Evolutionary conservation across 2,888 invertebrate genomes (phyloP), one percentile per base, ranked within the genome.

Genomic region (Drosophila suboccidentalis): DNA sequence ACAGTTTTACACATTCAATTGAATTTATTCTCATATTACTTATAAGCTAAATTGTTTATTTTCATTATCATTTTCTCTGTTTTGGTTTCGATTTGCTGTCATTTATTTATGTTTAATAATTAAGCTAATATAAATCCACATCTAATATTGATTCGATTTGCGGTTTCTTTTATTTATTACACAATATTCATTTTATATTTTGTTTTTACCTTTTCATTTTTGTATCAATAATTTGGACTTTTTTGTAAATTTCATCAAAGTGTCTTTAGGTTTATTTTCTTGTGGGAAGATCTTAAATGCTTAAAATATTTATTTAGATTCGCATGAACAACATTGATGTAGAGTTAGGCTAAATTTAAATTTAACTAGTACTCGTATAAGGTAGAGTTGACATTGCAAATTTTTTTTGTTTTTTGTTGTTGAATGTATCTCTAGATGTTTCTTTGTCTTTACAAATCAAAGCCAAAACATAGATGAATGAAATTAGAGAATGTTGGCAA

Each of bases 221-320:
- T 59, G 47, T 82, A 80, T 82, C 63, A 72, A 63, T 86, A 71
- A 61, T 80, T 86, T 86, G 90, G 86, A 89, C 90, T 78, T 88
- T 88, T 58, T 74, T 83, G 87, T 87, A 86, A 89, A 88, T 89
- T 89, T 82, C 88, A 82, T 89, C 80, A 78, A 85, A 87, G 88
- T 77, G 47, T 54, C 67, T 67, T 55, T 49, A 10, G 17, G 9
- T n/a, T 19, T 19, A n/a, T 22, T 36, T 26, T 11, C 13, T 41
- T 43, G 15, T 59, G 58, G 51, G 19, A 55, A 75, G 54, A 65
- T 71, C 75, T 79, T 63, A 63, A 36, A 43, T 43, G 36, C 62
- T 32, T 62, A 58, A 41, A 75, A 71, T 68, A 53, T 53, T 67
- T 62, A 39, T 66, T 80, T 59, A 63, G 53, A 60, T 67, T 71